Percentiles rank a stretch among this genome's conserved stretches.
Evolutionary conservation across 2,113 vertebrate genomes (phyloP).

Genomic region (Cranoglanis bouderius): DNA sequence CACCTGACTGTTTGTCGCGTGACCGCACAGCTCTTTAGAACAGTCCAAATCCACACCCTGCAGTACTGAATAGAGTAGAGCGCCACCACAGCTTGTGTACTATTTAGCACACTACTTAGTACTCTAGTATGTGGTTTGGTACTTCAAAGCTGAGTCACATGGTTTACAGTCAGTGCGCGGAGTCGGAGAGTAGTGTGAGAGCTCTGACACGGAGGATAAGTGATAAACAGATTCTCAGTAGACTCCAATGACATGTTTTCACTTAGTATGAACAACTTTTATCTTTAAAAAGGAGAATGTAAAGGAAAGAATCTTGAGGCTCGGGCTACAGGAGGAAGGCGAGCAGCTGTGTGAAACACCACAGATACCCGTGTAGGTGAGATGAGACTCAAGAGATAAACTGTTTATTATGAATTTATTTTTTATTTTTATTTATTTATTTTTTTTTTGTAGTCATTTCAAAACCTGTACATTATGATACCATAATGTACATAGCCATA

Average conservation of each 20-base stretch:
- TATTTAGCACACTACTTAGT: neutral
- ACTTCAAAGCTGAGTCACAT: neutral
- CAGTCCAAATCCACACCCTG: neutral
- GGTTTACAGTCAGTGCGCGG: neutral
- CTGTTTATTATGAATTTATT: neutral
- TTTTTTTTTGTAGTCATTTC: neutral
- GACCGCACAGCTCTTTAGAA: neutral
- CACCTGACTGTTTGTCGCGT: too few species aligned
- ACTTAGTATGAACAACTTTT: neutral
- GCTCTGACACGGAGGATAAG: neutral
- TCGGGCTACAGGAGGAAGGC: neutral
- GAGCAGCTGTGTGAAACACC: neutral
- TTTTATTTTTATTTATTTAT: too few species aligned
- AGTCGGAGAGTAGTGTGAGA: neutral
- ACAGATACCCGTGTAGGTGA: conserved; percentile 4
- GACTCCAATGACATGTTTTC: neutral
- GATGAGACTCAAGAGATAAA: neutral
- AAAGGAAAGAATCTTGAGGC: neutral
- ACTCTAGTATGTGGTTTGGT: neutral
- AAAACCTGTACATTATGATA: neutral
- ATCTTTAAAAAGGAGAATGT: neutral
- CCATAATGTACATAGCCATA: too few species aligned
- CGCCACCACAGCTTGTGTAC: neutral
- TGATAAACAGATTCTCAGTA: neutral
- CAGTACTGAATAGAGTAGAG: neutral